These are phyloP conservation scores for Aporophyla nigra DNA, from an alignment of 2,888 invertebrate species.

Conservation along the genomic window DNA sequence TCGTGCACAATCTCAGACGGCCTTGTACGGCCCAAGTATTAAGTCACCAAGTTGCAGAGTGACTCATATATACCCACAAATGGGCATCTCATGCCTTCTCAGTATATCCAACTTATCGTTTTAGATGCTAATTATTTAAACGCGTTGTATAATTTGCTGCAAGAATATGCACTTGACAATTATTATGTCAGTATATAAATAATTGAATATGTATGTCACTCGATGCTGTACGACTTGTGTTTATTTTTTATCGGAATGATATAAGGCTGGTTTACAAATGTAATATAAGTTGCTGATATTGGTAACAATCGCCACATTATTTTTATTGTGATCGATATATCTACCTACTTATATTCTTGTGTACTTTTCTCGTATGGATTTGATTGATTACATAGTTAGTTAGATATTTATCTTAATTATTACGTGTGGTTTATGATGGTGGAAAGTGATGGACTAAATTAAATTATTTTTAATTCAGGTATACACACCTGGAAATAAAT, in stretches of 20 bases:
- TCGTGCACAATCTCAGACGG: slow-evolving; percentile 60
- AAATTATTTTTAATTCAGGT: too few relatives aligned
- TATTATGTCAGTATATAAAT: slow-evolving; percentile 18
- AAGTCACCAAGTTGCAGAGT: slow-evolving; percentile 75
- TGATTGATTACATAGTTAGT: neutral
- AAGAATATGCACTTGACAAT: slow-evolving; percentile 38
- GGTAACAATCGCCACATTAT: slow-evolving; percentile 18
- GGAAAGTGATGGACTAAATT: neutral
- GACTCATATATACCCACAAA: slow-evolving; percentile 74
- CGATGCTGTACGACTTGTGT: slow-evolving; percentile 42
- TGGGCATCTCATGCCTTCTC: slow-evolving; percentile 63
- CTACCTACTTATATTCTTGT: neutral
- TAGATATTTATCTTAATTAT: neutral
- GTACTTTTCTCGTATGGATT: neutral
- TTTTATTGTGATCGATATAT: slow-evolving; percentile 14
- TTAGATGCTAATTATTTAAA: slow-evolving; percentile 66
- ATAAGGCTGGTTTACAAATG: neutral
- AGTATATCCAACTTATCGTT: slow-evolving; percentile 38
- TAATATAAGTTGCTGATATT: slow-evolving; percentile 20
- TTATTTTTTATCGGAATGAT: slow-evolving; percentile 45
- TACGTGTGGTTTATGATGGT: neutral
- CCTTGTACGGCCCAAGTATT: slow-evolving; percentile 67
- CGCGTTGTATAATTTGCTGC: slow-evolving; percentile 42
- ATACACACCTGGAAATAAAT: too few relatives aligned
- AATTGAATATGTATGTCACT: slow-evolving; percentile 46